A percentile compares a stretch with the other conserved stretches of the same genome.
phyloP scores from a whole-genome alignment of 2,113 vertebrate genomes.

The Cephalopholis sonnerati region DNA sequence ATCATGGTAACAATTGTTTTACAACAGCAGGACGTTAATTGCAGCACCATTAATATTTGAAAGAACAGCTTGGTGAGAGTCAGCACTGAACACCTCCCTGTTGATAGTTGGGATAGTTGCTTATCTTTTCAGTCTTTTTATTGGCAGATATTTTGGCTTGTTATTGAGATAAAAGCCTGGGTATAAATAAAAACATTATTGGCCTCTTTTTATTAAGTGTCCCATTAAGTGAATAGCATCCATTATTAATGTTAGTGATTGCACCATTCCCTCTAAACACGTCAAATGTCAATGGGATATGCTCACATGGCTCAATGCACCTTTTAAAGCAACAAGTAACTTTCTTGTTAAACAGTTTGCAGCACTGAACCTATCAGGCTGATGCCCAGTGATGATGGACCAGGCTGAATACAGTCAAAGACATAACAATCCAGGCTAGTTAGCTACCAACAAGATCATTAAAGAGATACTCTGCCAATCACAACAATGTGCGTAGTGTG shows the following conservation, averaged over 20 bases:
- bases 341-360: not conserved
- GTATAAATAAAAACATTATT: not conserved
- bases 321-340: not conserved
- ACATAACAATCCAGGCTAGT: not conserved
- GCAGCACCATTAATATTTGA: not conserved
- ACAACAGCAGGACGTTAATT: not conserved
- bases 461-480: no score
- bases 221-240: not conserved
- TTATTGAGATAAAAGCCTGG: not conserved
- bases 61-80: not conserved
- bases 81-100: not conserved
- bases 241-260: not conserved
- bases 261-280: not conserved
- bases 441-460: not conserved
- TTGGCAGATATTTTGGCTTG: not conserved
- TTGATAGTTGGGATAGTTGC: not conserved
- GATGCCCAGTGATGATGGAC: not conserved
- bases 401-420: not conserved
- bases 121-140: not conserved
- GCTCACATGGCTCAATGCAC: not conserved
- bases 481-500: no score
- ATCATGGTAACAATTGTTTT: not conserved
- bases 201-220: not conserved
- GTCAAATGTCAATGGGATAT: not conserved
- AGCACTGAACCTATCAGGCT: not conserved